Evolutionary conservation across 2,113 vertebrate species (phyloP).

Genomic region (Callocephalon fimbriatum): DNA sequence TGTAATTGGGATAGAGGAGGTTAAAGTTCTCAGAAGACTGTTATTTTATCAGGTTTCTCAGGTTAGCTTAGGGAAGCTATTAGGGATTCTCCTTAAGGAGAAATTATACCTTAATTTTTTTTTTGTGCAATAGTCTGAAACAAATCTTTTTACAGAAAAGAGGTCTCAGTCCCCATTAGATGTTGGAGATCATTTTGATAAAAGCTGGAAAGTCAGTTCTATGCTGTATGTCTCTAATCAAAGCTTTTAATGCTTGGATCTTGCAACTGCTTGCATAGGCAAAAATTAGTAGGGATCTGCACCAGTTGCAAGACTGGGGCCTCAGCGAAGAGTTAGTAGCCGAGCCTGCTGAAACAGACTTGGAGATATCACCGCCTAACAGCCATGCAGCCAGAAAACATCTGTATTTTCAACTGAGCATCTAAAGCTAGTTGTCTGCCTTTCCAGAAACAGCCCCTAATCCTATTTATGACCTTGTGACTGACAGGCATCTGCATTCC

Average conservation of each 20-base stretch:
- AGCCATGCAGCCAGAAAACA: constrained; percentile 38
- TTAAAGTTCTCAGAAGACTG: not conserved
- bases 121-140: not conserved
- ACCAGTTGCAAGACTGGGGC: not conserved
- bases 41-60: not conserved
- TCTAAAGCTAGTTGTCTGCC: constrained; percentile 2
- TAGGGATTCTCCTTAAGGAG: not conserved
- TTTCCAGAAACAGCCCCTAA: constrained; percentile 54
- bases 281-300: not conserved
- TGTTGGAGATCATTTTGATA: not conserved
- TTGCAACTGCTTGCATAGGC: not conserved
- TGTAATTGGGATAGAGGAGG: not conserved
- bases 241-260: not conserved
- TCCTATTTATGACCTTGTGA: constrained; percentile 64
- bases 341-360: not conserved
- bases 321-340: not conserved
- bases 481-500: constrained; percentile 72
- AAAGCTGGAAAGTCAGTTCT: not conserved
- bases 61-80: not conserved
- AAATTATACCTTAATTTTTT: not conserved
- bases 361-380: not conserved
- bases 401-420: constrained; percentile 47
- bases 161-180: not conserved
- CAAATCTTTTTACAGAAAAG: not conserved
- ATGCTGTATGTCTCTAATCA: not conserved